A percentile compares a stretch with the other conserved stretches of the same genome.
These are phyloP conservation scores for Metaphire vulgaris DNA, from an alignment of 1,140 invertebrate genomes.

Conservation along the genomic window DNA sequence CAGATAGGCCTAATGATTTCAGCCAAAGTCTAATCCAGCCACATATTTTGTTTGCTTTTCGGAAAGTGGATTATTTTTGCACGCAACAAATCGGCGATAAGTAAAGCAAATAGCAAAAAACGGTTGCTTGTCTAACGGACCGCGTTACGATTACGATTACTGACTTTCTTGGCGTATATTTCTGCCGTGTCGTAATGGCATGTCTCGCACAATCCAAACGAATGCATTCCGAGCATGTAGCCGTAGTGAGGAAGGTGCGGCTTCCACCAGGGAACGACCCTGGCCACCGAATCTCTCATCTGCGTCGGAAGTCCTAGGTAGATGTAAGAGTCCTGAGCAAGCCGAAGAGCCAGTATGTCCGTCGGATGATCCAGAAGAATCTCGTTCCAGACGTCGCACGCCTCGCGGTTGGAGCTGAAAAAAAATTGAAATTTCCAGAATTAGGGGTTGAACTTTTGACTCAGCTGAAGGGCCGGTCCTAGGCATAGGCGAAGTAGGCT, in stretches of 20 bases:
- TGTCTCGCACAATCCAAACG: slow-evolving; percentile 58
- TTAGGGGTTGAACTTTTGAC: too few relatives aligned
- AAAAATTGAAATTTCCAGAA: not conserved
- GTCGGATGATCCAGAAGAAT: slow-evolving; percentile 54
- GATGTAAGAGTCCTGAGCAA: slow-evolving; percentile 58
- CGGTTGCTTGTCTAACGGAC: too few relatives aligned
- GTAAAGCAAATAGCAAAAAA: too few relatives aligned
- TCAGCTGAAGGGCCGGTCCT: too few relatives aligned
- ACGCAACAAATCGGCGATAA: too few relatives aligned
- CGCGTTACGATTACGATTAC: too few relatives aligned
- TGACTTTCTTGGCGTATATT: slow-evolving; percentile 49
- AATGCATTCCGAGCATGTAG: slow-evolving; percentile 57
- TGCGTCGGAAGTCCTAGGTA: slow-evolving; percentile 53
- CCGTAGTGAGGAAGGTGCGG: slow-evolving; percentile 52
- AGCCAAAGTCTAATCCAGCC: too few relatives aligned
- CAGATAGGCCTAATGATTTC: too few relatives aligned
- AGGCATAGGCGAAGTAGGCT: too few relatives aligned
- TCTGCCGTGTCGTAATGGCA: slow-evolving; percentile 55
- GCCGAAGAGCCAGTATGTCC: slow-evolving; percentile 57
- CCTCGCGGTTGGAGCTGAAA: slow-evolving; percentile 43
- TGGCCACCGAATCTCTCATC: slow-evolving; percentile 55
- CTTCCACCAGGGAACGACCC: slow-evolving; percentile 55
- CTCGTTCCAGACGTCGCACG: slow-evolving; percentile 54
- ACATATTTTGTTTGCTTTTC: too few relatives aligned
- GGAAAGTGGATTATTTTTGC: too few relatives aligned